Evolutionary conservation across 2,113 vertebrate species (phyloP).

Genomic region (Rattus norvegicus): DNA sequence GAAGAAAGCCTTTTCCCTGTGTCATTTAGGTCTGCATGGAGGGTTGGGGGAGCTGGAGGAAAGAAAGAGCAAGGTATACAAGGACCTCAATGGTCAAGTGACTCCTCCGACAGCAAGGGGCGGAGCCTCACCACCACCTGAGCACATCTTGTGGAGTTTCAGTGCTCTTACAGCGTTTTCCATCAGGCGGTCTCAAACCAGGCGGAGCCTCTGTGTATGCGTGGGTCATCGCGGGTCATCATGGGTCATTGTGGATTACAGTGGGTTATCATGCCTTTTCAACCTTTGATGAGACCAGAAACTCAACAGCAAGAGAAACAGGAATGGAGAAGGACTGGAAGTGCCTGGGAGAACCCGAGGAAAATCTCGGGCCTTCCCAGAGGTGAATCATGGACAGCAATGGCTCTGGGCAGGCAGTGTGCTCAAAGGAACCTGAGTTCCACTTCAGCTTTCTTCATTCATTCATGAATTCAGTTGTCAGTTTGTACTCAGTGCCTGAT

Average conservation of each 20-base stretch:
- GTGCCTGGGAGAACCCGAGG: not conserved
- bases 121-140: not conserved
- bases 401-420: not conserved
- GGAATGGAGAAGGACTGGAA: not conserved
- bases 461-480: not conserved
- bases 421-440: not conserved
- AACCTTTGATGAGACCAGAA: accelerated
- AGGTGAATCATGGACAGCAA: not conserved
- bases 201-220: not conserved
- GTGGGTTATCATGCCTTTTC: not conserved
- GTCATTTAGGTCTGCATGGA: not conserved
- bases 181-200: no score
- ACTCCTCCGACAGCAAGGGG: not conserved
- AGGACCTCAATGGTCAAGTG: not conserved
- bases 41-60: not conserved
- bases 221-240: not conserved
- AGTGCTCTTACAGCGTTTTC: not conserved
- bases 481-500: no score
- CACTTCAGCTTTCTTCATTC: not conserved
- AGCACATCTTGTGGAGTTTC: not conserved
- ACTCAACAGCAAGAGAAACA: not conserved
- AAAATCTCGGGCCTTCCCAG: not conserved
- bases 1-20: no score
- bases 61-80: not conserved
- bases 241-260: no score